Evolutionary conservation across 64 coral and sea anemone genomes (phyloP).

Genomic region (Porites lutea): DNA sequence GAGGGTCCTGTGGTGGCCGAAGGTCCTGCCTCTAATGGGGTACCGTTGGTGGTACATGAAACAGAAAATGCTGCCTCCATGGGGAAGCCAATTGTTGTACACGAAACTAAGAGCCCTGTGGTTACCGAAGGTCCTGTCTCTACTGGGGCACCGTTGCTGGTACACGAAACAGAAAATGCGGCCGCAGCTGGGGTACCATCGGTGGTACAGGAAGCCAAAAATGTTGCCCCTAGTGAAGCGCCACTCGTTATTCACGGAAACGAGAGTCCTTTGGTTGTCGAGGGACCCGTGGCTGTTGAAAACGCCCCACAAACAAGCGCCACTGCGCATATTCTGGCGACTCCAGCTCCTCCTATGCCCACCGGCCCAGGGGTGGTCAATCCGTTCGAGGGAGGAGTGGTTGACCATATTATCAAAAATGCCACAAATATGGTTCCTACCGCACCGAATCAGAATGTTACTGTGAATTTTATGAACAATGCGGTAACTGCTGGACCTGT

Average conservation of each 20-base stretch:
- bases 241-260: not conserved
- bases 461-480: slow-evolving; percentile 27
- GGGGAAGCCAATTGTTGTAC: no score
- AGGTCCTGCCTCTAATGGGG: no score
- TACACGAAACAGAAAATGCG: no score
- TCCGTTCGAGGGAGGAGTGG: slow-evolving; percentile 45
- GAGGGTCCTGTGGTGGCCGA: no score
- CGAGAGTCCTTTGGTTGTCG: not conserved
- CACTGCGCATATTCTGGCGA: slow-evolving; percentile 1
- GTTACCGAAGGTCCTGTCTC: not conserved
- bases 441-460: slow-evolving; percentile 29
- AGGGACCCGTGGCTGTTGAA: not conserved
- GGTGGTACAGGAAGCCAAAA: not conserved
- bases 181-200: no score
- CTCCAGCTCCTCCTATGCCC: slow-evolving; percentile 25
- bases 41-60: no score
- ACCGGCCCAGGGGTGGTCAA: slow-evolving; percentile 33
- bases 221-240: not conserved
- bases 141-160: no score
- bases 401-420: slow-evolving; percentile 26
- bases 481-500: not conserved
- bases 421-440: not conserved
- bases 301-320: not conserved
- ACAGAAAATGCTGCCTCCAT: no score
- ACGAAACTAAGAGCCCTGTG: not conserved